Base-by-base conservation (phyloP, 2,888 invertebrate species). In the Mythimna impura region DNA sequence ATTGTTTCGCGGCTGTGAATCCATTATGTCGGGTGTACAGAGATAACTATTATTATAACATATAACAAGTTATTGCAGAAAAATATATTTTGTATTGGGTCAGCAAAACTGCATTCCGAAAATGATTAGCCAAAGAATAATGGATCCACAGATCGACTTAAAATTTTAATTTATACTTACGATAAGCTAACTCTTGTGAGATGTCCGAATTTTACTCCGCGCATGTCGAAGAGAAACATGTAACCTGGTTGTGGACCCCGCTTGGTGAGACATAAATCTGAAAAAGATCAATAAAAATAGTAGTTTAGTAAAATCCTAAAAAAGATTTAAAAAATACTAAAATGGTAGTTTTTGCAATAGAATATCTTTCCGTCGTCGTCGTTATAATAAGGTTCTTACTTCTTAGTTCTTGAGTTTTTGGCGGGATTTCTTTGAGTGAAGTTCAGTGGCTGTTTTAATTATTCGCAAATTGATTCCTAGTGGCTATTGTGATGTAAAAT, bases 161-260 rank as follows among this genome's bases (percentile, higher is more conserved):
- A 64, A 67, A 34, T 20, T 55, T 20, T 30, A 30, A 1, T 47
- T 30, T n/a, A 73, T 80, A 95, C 96, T 94, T 89, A 96, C 96
- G 93, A 94, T 71, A 97, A 91, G 75, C 97, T 97, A 22, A 97
- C 92, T 85, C 96, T 92, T 4, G 97, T 96, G 20, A 97, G 89
- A 88, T 97, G 97, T 0, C 97, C 96, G 34, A 97, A 90, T 76
- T 95, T 96, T 0, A 97, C 97, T 0, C 97, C 97, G 55, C 93
- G 93, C 97, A 97, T 97, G 89, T 98, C 97, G 80, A 98, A 97
- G 0, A 98, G 93, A 87, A 97, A 97, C 40, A 97, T 94, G 77
- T 97, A 96, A 0, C 98, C 98, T 0, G 96, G 96, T 14, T 96
- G 96, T 6, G 97, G 97, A 3, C 97, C 97, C 7, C 97, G 92